Evolutionary conservation across 2,888 invertebrate genomes (phyloP).

Genomic region (Stenurella melanura): DNA sequence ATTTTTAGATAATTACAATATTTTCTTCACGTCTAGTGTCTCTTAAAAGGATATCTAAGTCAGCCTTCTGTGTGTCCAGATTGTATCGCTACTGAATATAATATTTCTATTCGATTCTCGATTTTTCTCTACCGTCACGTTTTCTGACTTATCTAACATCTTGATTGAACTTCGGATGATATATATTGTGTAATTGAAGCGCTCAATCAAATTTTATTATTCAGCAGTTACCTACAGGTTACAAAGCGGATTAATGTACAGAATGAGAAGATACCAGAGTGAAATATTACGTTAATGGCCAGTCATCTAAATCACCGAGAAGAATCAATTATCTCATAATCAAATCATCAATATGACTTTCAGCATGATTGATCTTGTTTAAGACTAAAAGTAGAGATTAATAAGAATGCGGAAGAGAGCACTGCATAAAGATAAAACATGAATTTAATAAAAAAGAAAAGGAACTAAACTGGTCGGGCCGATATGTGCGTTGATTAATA

Average conservation of each 20-base stretch:
- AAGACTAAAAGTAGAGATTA: slow-evolving; percentile 29
- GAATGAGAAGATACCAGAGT: slow-evolving; percentile 38
- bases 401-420: slow-evolving; percentile 40
- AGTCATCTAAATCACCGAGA: slow-evolving; percentile 46
- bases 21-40: too few relatives aligned
- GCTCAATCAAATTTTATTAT: slow-evolving; percentile 48
- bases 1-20: too few relatives aligned
- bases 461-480: slow-evolving; percentile 33
- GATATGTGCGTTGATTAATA: slow-evolving; percentile 33
- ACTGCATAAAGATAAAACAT: slow-evolving; percentile 12
- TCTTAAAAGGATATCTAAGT: too few relatives aligned
- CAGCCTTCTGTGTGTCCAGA: too few relatives aligned
- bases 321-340: slow-evolving; percentile 51
- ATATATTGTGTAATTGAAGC: slow-evolving; percentile 19
- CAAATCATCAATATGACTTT: slow-evolving; percentile 48
- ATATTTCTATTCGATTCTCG: background rate
- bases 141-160: background rate
- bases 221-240: slow-evolving; percentile 38
- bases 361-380: slow-evolving; percentile 43
- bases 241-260: slow-evolving; percentile 47
- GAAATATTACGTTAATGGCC: slow-evolving; percentile 48
- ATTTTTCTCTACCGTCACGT: background rate
- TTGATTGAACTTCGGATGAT: slow-evolving; percentile 34
- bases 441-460: background rate
- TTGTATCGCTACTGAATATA: background rate